Evolutionary conservation across 1,140 invertebrate genomes (phyloP).

Genomic region (Scaptomyza pallida): DNA sequence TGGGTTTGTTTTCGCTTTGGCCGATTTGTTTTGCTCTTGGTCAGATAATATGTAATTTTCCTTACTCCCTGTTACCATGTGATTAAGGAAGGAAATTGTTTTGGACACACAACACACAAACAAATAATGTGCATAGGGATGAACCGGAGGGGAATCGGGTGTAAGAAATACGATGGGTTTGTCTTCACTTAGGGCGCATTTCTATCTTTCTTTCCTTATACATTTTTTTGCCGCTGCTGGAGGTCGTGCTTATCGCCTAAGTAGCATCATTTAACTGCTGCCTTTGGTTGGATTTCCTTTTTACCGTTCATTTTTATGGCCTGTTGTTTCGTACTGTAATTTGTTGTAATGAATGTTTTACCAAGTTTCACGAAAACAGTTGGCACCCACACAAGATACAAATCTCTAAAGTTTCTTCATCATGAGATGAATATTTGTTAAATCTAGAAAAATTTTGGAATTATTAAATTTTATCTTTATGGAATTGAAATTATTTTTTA

Average conservation of each 20-base stretch:
- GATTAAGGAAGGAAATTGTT: conserved; percentile 84
- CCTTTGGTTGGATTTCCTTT: conserved; percentile 53
- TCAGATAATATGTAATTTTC: conserved; percentile 76
- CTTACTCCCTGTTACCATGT: conserved; percentile 65
- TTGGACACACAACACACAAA: conserved; percentile 77
- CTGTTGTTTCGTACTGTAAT: conserved; percentile 46
- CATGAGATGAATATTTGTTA: not conserved
- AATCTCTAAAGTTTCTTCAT: conserved; percentile 17
- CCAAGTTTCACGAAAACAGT: conserved; percentile 30
- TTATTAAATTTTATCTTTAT: too few relatives aligned
- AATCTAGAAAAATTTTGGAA: not conserved
- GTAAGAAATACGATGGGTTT: not conserved
- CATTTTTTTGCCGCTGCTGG: conserved; percentile 22
- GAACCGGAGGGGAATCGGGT: conserved; percentile 8
- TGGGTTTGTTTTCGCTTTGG: conserved; percentile 46
- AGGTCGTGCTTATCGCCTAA: conserved; percentile 65
- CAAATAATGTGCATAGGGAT: conserved; percentile 62
- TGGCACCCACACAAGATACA: conserved; percentile 3
- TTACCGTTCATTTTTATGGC: conserved; percentile 32
- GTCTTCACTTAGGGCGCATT: conserved; percentile 24
- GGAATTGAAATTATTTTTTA: too few relatives aligned
- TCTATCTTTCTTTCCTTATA: too few relatives aligned
- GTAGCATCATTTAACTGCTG: conserved; percentile 78
- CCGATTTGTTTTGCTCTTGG: conserved; percentile 65
- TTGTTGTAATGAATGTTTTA: conserved; percentile 65